phyloP scores from a whole-genome alignment of 1,140 invertebrate genomes.

The Drosophila mauritiana region DNA sequence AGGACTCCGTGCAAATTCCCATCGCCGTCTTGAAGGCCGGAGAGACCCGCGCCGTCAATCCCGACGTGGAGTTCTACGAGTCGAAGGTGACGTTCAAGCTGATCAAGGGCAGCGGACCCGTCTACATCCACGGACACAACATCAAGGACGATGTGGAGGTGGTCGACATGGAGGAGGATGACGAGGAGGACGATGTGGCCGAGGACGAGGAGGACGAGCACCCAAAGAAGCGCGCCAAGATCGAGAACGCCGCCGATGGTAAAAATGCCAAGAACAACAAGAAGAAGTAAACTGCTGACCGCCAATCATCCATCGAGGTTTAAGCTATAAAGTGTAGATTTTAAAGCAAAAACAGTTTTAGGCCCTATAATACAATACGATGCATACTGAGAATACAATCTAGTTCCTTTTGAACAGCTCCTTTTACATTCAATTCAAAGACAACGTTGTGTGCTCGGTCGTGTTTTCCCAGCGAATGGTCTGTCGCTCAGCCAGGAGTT shows the following conservation, averaged over 20 bases:
- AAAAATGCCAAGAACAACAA: constrained; percentile 85
- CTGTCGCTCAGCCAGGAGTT: constrained; percentile 8
- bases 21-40: constrained; percentile 92
- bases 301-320: constrained; percentile 46
- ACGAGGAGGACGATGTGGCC: constrained; percentile 88
- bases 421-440: constrained; percentile 50
- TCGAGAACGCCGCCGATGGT: constrained; percentile 87
- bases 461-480: constrained; percentile 33
- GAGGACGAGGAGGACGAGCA: constrained; percentile 88
- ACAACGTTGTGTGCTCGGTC: constrained; percentile 50
- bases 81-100: constrained; percentile 93
- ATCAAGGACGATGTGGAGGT: constrained; percentile 89
- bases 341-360: constrained; percentile 69
- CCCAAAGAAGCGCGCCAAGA: constrained; percentile 88
- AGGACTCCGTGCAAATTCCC: constrained; percentile 92
- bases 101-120: constrained; percentile 89
- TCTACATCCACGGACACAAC: constrained; percentile 93
- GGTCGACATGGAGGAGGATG: constrained; percentile 91
- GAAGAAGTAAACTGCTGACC: constrained; percentile 71
- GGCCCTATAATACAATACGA: constrained; percentile 62
- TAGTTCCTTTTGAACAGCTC: constrained; percentile 71
- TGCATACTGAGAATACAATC: constrained; percentile 55
- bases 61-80: constrained; percentile 93
- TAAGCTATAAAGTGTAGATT: constrained; percentile 73
- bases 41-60: constrained; percentile 90